Percentiles rank a stretch among this genome's conserved stretches.
These are phyloP conservation scores for Sterna hirundo DNA, from an alignment of 2,113 vertebrate species.

Conservation along the genomic window DNA sequence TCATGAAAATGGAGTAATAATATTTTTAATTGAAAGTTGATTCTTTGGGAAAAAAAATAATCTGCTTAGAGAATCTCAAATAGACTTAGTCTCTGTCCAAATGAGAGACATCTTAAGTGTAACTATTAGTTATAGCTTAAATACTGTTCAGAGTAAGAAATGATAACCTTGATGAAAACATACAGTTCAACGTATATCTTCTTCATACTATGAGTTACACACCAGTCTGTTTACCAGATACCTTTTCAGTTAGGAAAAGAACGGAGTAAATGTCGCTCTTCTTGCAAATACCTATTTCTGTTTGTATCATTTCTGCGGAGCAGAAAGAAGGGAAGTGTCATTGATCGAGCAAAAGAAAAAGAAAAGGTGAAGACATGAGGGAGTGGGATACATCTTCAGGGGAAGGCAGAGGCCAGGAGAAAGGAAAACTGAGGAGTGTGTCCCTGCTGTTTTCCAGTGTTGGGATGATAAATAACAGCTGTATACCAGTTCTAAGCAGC, in stretches of 20 bases:
- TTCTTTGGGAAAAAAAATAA: background rate
- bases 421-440: constrained; percentile 18
- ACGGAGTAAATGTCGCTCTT: background rate
- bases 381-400: constrained; percentile 15
- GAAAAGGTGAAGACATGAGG: background rate
- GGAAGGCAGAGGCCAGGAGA: constrained; percentile 43
- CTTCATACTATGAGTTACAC: background rate
- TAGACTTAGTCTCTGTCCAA: background rate
- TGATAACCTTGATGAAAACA: background rate
- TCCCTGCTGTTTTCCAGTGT: constrained; percentile 47
- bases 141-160: background rate
- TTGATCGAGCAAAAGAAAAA: background rate
- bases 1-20: background rate
- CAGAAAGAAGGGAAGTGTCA: background rate
- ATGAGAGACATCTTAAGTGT: background rate
- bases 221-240: background rate
- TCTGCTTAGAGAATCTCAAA: background rate
- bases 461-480: constrained; percentile 56
- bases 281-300: background rate
- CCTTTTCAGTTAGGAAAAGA: background rate
- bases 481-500: constrained; percentile 8
- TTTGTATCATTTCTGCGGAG: background rate
- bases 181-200: background rate
- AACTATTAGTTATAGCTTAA: background rate
- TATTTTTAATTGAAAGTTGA: background rate